Conservation (phyloP, 2,113 vertebrate genomes). For the Nanorana parkeri region DNA sequence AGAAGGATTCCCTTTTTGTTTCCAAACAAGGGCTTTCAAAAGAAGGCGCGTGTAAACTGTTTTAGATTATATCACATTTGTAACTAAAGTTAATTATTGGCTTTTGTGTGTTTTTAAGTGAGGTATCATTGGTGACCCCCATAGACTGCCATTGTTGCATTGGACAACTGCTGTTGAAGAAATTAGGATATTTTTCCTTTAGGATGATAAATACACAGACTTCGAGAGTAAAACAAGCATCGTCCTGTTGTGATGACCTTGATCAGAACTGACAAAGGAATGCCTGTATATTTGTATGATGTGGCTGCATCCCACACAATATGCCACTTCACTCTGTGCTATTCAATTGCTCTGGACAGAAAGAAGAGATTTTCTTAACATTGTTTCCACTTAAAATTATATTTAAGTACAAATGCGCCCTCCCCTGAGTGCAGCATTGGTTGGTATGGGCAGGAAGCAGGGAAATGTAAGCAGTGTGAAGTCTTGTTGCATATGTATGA, state of each 20-base stretch:
- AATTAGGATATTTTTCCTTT: not conserved
- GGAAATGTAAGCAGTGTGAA: slow-evolving; percentile 38
- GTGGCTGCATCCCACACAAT: slow-evolving; percentile 1
- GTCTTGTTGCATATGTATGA: slow-evolving; percentile 45
- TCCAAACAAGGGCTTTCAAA: no score
- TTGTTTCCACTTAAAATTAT: not conserved
- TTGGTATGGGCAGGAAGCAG: slow-evolving; percentile 16
- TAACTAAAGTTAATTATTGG: no score
- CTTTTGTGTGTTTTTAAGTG: no score
- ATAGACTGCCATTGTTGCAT: not conserved
- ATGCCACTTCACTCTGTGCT: slow-evolving; percentile 6
- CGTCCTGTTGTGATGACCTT: slow-evolving; percentile 25
- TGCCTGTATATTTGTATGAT: slow-evolving; percentile 4
- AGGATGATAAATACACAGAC: not conserved
- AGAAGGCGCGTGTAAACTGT: no score
- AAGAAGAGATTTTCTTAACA: slow-evolving; percentile 21
- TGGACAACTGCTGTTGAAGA: not conserved
- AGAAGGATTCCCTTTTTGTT: no score
- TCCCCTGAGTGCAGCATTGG: not conserved
- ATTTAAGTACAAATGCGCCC: not conserved
- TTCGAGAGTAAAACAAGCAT: not conserved
- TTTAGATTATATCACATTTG: no score
- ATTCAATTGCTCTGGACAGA: not conserved
- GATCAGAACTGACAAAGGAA: not conserved
- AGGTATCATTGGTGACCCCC: not conserved